These are phyloP conservation scores for Brachycybe producta DNA, from an alignment of 2,888 invertebrate species.

Conservation along the genomic window DNA sequence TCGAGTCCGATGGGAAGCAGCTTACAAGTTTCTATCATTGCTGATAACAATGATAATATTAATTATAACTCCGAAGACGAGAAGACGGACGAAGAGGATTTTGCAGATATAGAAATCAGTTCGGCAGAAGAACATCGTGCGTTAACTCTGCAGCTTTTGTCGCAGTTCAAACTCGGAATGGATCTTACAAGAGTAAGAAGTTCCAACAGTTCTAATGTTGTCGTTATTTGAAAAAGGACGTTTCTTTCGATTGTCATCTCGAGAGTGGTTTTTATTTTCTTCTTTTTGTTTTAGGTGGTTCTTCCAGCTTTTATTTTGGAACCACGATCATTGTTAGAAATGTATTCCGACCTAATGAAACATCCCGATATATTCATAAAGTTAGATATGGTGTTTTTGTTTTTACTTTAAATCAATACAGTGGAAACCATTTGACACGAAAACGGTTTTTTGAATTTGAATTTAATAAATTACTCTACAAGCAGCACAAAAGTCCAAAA, in stretches of 20 bases:
- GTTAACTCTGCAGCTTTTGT: constrained; percentile 37
- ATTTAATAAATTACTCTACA: too few species aligned
- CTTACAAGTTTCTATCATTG: too few species aligned
- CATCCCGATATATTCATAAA: constrained; percentile 37
- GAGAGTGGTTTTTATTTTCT: background rate
- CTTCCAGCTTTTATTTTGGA: constrained; percentile 41
- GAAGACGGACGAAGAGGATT: constrained; percentile 24
- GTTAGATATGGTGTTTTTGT: constrained; percentile 25
- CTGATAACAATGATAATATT: too few species aligned
- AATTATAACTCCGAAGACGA: constrained; percentile 25
- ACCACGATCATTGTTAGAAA: constrained; percentile 38
- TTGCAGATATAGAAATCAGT: constrained; percentile 32
- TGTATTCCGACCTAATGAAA: constrained; percentile 40
- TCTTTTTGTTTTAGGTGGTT: constrained; percentile 28
- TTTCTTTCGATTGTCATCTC: background rate
- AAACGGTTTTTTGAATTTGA: background rate
- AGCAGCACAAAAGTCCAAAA: background rate
- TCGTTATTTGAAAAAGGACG: background rate
- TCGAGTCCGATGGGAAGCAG: too few species aligned
- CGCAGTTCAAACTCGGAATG: constrained; percentile 41
- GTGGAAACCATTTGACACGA: too few species aligned
- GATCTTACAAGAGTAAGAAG: constrained; percentile 39
- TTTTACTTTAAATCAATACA: background rate
- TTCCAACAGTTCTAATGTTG: background rate
- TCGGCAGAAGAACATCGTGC: constrained; percentile 36